A percentile compares a stretch with the other conserved stretches of the same genome.
These are phyloP conservation scores for Anoplopoma fimbria DNA, from an alignment of 2,113 vertebrate species.

Conservation along the genomic window DNA sequence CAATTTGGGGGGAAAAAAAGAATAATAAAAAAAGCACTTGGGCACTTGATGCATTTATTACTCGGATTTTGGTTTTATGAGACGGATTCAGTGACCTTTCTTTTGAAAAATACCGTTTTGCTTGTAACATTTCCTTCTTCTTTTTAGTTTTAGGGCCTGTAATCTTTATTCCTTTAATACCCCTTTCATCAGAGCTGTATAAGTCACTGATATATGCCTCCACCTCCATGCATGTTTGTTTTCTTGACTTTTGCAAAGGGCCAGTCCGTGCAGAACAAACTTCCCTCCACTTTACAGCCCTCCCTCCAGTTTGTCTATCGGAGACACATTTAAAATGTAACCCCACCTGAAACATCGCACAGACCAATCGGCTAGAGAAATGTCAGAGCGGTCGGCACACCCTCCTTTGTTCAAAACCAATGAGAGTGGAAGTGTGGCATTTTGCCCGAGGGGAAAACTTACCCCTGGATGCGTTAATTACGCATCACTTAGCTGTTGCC, in stretches of 20 bases:
- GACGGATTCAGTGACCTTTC: background rate
- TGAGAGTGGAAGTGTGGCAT: slow-evolving; percentile 80
- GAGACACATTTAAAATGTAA: slow-evolving; percentile 79
- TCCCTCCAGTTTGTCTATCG: slow-evolving; percentile 73
- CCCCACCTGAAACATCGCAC: slow-evolving; percentile 74
- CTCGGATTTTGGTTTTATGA: background rate
- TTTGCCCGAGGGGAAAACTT: slow-evolving; percentile 80
- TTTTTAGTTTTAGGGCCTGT: background rate
- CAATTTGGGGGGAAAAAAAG: background rate
- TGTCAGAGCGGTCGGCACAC: slow-evolving; percentile 73
- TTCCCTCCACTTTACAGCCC: slow-evolving; percentile 82
- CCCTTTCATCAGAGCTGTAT: background rate
- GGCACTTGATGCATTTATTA: background rate
- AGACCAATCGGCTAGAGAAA: slow-evolving; percentile 72
- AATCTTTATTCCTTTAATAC: background rate
- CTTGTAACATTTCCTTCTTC: background rate
- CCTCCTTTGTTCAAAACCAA: slow-evolving; percentile 82
- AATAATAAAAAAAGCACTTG: background rate
- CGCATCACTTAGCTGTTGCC: slow-evolving; percentile 82
- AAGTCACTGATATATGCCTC: background rate
- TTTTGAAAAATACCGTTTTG: background rate
- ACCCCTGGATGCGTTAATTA: slow-evolving; percentile 79
- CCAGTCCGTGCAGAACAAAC: slow-evolving; percentile 65
- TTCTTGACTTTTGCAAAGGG: slow-evolving; percentile 19
- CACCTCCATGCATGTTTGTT: background rate